Conservation (phyloP, 2,888 invertebrate species). For the Danaus chrysippus region DNA sequence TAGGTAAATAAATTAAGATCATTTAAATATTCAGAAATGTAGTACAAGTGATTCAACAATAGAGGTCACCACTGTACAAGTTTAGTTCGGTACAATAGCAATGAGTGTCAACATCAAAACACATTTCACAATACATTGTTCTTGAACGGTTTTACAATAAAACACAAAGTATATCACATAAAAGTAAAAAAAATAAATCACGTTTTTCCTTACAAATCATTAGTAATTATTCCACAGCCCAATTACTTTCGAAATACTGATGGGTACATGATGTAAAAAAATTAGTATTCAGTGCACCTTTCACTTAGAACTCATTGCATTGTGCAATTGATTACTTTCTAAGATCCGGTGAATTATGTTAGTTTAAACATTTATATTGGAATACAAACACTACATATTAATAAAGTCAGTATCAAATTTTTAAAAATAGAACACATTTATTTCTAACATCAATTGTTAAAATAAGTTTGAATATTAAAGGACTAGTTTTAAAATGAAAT, state of each 20-base stretch:
- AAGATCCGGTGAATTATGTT: neutral
- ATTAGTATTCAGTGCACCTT: constrained; percentile 15
- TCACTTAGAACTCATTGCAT: neutral
- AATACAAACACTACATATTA: neutral
- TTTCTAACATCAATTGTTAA: no score
- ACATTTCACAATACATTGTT: neutral
- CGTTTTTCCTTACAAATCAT: neutral
- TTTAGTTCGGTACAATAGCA: neutral
- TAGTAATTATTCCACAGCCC: constrained; percentile 16
- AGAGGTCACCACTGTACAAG: no score
- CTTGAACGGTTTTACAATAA: neutral
- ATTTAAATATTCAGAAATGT: no score
- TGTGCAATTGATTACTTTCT: constrained; percentile 2
- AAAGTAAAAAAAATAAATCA: neutral
- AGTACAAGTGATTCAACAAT: no score
- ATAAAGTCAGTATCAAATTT: no score
- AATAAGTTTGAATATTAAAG: neutral
- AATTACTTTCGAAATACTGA: constrained; percentile 22
- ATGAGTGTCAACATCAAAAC: neutral
- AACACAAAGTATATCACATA: neutral
- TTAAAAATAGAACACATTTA: no score
- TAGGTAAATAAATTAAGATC: no score
- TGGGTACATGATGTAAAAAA: constrained; percentile 10
- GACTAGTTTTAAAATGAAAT: neutral
- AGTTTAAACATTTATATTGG: neutral